A percentile compares a stretch with the other conserved stretches of the same genome.
These are phyloP conservation scores for Formica selysi DNA, from an alignment of 1,140 invertebrate genomes.

Conservation along the genomic window DNA sequence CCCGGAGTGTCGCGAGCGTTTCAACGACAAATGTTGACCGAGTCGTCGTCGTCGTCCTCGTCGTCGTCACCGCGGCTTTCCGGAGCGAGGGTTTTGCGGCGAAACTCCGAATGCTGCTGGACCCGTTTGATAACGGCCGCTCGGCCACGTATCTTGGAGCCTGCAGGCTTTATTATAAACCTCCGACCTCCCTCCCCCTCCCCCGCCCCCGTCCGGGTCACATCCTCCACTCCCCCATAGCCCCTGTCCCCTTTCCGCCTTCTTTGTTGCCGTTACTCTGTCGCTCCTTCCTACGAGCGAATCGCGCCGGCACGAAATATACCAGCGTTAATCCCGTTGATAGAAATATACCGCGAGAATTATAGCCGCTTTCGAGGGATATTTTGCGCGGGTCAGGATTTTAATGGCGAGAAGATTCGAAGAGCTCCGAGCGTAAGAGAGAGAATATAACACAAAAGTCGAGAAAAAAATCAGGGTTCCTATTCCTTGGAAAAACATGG, in stretches of 20 bases:
- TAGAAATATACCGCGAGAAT: slow-evolving; percentile 67
- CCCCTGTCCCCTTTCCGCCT: slow-evolving; percentile 56
- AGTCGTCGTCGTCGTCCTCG: slow-evolving; percentile 2
- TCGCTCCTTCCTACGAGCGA: slow-evolving; percentile 22
- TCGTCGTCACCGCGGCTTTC: slow-evolving; percentile 57
- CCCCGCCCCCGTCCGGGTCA: not conserved
- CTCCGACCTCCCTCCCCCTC: slow-evolving; percentile 43
- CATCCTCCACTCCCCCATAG: slow-evolving; percentile 45
- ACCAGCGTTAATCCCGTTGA: slow-evolving; percentile 72
- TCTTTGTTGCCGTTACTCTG: slow-evolving; percentile 42
- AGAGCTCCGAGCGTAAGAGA: not conserved
- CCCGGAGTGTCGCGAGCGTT: slow-evolving; percentile 47
- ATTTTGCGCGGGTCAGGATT: slow-evolving; percentile 30
- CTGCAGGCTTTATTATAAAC: slow-evolving; percentile 82
- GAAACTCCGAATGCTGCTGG: slow-evolving; percentile 80
- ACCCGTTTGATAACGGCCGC: slow-evolving; percentile 80
- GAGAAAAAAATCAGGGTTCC: not conserved
- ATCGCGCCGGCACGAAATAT: slow-evolving; percentile 63
- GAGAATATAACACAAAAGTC: not conserved
- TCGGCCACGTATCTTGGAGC: slow-evolving; percentile 80
- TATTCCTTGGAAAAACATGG: too few species aligned
- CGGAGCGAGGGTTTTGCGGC: slow-evolving; percentile 80
- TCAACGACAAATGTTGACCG: slow-evolving; percentile 42
- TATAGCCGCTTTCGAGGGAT: slow-evolving; percentile 29
- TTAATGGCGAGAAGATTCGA: slow-evolving; percentile 58